Percentiles rank a stretch among this genome's conserved stretches.
phyloP scores from a whole-genome alignment of 2,797 vertebrate genomes.

The Hybognathus amarus region DNA sequence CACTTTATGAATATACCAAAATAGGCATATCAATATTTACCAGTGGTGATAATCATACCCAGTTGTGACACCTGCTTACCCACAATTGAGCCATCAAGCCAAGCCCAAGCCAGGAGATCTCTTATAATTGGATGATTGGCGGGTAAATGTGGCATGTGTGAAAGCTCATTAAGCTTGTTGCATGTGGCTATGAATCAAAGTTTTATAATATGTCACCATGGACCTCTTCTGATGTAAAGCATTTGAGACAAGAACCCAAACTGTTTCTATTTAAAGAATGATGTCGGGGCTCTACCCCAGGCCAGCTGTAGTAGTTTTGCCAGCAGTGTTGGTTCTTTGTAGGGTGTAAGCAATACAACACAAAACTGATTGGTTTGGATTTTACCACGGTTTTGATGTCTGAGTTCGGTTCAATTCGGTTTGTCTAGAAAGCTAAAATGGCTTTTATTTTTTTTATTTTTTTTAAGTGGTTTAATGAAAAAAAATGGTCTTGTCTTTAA shows the following conservation, averaged over 20 bases:
- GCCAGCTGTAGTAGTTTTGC: neutral
- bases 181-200: neutral
- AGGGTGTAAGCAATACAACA: too few relatives aligned
- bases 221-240: conserved; percentile 13
- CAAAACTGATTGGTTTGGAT: too few relatives aligned
- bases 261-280: conserved; percentile 9
- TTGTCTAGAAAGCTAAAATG: too few relatives aligned
- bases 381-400: too few relatives aligned
- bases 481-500: too few relatives aligned
- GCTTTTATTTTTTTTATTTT: too few relatives aligned
- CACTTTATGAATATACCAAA: neutral
- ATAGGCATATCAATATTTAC: conserved; percentile 19
- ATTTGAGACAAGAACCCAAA: conserved; percentile 20
- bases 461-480: too few relatives aligned
- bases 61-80: conserved; percentile 8
- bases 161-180: conserved; percentile 37
- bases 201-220: neutral
- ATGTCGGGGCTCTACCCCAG: neutral
- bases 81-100: conserved; percentile 33
- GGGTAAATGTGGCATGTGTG: conserved; percentile 38
- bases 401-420: too few relatives aligned
- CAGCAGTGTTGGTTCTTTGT: neutral
- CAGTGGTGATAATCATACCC: conserved; percentile 3
- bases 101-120: conserved; percentile 2
- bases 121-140: conserved; percentile 46